These are phyloP conservation scores for Chroicocephalus ridibundus DNA, from an alignment of 2,113 vertebrate species.

Conservation along the genomic window DNA sequence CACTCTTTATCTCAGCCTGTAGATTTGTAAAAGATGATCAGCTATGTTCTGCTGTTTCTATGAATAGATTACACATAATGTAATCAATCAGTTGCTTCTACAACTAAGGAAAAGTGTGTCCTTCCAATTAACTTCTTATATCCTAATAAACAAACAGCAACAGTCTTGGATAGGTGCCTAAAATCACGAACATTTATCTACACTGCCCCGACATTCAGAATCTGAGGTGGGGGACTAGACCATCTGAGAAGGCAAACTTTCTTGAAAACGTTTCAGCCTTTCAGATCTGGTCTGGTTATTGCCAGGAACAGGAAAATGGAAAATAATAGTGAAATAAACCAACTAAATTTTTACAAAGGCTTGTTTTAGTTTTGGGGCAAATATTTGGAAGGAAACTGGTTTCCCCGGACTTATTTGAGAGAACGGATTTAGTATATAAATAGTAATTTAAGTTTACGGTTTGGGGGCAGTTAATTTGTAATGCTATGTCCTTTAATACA, in stretches of 20 bases:
- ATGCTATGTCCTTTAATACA: not conserved
- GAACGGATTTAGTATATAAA: not conserved
- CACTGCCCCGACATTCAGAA: not conserved
- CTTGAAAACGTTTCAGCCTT: not conserved
- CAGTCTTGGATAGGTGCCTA: not conserved
- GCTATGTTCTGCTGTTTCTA: constrained; percentile 20
- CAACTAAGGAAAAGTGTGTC: constrained; percentile 13
- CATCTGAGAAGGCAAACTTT: not conserved
- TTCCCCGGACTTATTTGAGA: not conserved
- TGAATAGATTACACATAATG: constrained; percentile 44
- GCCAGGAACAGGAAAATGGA: not conserved
- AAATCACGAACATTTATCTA: not conserved
- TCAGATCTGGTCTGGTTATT: not conserved
- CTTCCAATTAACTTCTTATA: constrained; percentile 27
- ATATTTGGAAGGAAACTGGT: not conserved
- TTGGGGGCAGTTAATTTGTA: not conserved
- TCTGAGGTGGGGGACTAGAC: not conserved
- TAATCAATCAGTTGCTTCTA: constrained; percentile 39
- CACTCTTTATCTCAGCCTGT: constrained; percentile 61
- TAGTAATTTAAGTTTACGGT: not conserved
- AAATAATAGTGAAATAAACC: not conserved
- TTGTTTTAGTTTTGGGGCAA: not conserved
- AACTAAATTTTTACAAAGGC: not conserved
- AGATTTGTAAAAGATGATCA: too few species aligned
- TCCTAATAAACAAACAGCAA: not conserved